These are phyloP conservation scores for Pseudomyrmex cubaensis DNA, from an alignment of 1,140 invertebrate genomes.

Conservation along the genomic window DNA sequence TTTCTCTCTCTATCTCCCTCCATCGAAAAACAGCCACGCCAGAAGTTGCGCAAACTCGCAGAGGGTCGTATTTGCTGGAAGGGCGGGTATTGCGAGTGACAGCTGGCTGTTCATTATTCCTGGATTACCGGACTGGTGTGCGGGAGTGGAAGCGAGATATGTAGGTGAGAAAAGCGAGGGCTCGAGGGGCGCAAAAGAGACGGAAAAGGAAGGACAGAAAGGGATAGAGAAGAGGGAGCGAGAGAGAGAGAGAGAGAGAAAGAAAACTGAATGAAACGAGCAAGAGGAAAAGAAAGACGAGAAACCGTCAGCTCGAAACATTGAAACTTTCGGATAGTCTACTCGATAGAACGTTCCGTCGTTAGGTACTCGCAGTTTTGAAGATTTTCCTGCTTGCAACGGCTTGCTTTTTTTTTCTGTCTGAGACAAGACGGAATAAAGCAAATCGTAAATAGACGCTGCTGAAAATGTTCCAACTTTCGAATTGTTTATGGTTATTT, in stretches of 20 bases:
- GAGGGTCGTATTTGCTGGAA: constrained; percentile 75
- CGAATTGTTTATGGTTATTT: constrained; percentile 28
- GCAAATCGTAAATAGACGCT: constrained; percentile 26
- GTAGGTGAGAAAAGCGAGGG: constrained; percentile 45
- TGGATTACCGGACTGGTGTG: constrained; percentile 78
- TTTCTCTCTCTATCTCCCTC: constrained; percentile 11
- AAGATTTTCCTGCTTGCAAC: constrained; percentile 53
- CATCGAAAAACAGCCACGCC: constrained; percentile 63
- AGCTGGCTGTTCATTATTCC: constrained; percentile 84
- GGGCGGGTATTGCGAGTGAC: constrained; percentile 80
- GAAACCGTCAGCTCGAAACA: constrained; percentile 65
- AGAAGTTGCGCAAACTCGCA: constrained; percentile 77
- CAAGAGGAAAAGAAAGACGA: constrained; percentile 50
- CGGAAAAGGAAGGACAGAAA: constrained; percentile 44
- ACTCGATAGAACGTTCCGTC: constrained; percentile 60
- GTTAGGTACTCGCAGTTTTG: constrained; percentile 61
- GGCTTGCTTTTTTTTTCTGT: not conserved
- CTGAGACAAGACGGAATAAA: too few relatives aligned
- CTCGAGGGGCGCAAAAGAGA: constrained; percentile 12
- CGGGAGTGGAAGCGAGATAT: constrained; percentile 61
- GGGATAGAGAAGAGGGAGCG: constrained; percentile 58
- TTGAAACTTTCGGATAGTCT: constrained; percentile 68
- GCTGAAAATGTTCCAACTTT: constrained; percentile 44
- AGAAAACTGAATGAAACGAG: constrained; percentile 60
- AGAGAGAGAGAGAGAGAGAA: constrained; percentile 59